A percentile compares a stretch with the other conserved stretches of the same genome.
phyloP scores from a whole-genome alignment of 1,140 invertebrate species.

The Drosophila malerkotliana region DNA sequence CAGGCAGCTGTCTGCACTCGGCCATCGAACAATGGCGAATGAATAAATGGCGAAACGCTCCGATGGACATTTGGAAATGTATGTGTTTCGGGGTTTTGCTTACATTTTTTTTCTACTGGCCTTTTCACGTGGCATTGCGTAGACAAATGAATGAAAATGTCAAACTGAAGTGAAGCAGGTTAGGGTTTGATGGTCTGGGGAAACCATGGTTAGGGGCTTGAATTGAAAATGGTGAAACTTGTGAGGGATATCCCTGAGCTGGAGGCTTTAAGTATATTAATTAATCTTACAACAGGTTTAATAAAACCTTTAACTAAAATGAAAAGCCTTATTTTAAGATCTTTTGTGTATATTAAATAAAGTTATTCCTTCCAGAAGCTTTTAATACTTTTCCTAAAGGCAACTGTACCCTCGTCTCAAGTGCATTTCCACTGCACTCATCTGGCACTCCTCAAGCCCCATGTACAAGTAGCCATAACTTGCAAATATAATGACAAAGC shows the following conservation, averaged over 20 bases:
- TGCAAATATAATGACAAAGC: constrained; percentile 80
- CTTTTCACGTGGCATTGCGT: constrained; percentile 60
- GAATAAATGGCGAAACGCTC: constrained; percentile 63
- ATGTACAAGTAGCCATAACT: constrained; percentile 69
- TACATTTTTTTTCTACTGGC: constrained; percentile 4
- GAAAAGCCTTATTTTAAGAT: too few relatives aligned
- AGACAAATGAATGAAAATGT: constrained; percentile 82
- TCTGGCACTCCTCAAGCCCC: constrained; percentile 6
- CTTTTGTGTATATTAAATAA: too few relatives aligned
- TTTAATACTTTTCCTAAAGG: background rate
- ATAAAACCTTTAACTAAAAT: background rate
- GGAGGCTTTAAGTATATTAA: too few relatives aligned
- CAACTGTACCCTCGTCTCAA: constrained; percentile 39
- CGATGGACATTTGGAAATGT: constrained; percentile 67
- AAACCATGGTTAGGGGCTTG: background rate
- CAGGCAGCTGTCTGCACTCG: constrained; percentile 69
- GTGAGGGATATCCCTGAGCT: too few relatives aligned
- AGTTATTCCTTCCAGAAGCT: too few relatives aligned
- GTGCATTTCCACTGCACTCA: constrained; percentile 50
- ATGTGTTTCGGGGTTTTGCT: constrained; percentile 24
- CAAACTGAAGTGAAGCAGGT: constrained; percentile 55
- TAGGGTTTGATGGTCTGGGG: constrained; percentile 26
- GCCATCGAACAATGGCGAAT: constrained; percentile 64
- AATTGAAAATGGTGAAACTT: background rate
- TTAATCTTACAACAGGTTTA: background rate